Evolutionary conservation across 2,797 vertebrate species (phyloP), one percentile per base, ranked within the genome.

Genomic region (Mormyrus hasselquistii): DNA sequence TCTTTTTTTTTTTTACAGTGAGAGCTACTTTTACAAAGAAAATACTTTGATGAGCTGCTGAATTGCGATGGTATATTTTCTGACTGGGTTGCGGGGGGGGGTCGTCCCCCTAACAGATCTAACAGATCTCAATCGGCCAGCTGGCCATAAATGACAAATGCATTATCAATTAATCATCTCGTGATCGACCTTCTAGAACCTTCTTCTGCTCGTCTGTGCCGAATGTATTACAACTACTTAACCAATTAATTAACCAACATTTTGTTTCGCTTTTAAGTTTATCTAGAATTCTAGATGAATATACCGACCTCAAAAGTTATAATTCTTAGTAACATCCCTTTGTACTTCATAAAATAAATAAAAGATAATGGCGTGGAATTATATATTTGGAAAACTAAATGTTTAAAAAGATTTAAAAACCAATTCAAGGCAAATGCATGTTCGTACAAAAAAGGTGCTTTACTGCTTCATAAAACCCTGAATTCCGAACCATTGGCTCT

Each of bases 361-460:
- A 86, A 55, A 86, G 29, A 50, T 25, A 50, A 84, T 50, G 47
- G 47, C 3, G 2, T 50, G 44, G 19, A 84, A 84, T n/a, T 47
- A 49, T 25, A 49, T 12, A 83, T 83, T 9, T 4, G 1, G 44
- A 29, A 53, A 16, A 86, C 16, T 57, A 5, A 1, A 52, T 57
- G 9, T 57, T 86, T 53, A 25, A n/a, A 57, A 44, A 34, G 55
- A 22, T 91, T 88, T 91, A 88, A 89, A 90, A 91, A 87, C 19
- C 62, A 92, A 92, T 88, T 88, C 90, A 14, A 62, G 87, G 91
- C 91, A 14, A 83, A 57, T 88, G 91, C 89, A 84, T 92, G 95
- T 93, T 94, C 93, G 92, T 91, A 91, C 92, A 93, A 69, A 93
- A 94, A 86, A 65, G 12, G 57, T 94, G 49, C 73, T 59, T 57